Base-by-base conservation (phyloP, 2,113 vertebrate genomes). In the Hyla sarda region DNA sequence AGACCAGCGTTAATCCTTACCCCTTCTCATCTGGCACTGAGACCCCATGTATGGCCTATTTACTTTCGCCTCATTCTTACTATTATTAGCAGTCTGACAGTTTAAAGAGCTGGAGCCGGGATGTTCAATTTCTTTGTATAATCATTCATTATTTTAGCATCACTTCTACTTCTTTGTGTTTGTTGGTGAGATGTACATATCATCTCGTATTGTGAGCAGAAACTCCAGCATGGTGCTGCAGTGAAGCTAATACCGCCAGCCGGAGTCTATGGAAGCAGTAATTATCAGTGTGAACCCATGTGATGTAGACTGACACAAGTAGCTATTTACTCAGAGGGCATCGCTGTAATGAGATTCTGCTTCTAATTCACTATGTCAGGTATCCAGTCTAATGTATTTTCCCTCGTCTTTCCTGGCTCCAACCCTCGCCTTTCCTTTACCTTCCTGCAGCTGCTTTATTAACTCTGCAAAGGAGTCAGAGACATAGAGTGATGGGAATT, bases 321-420 rank as follows among this genome's bases (percentile, higher is more conserved):
- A 50, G 75, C 65, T 79, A 86, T 86, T 86, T 86, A 86, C 84
- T 56, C 75, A 79, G 75, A 86, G 84, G 84, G 75, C 62, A 79
- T 86, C 11, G 75, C 45, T 69, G 41, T 86, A 86, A 86, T 80
- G 76, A 86, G 84, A 79, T 79, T 58, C 77, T 50, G 74, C 32
- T 13, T 85, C 32, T 86, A 80, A 79, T 86, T 71, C 47, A 71
- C 41, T 56, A 86, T 78, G 75, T 80, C 65, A 80, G 76, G n/a
- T 71, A 77, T 77, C 74, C 30, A 54, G 7, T 67, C 56, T 23
- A 52, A 85, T 85, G 58, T 85, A 67, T 52, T 52, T 62, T 78
- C 32, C 62, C 76, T 47, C n/a, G 6, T 10, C 17, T 13, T 69
- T n/a, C 23, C 23, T 23, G 32, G 23, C 47, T 60, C 16, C 16